A percentile compares a stretch with the other conserved stretches of the same genome.
phyloP scores from a whole-genome alignment of 2,888 invertebrate species.

The Hemaris fuciformis region DNA sequence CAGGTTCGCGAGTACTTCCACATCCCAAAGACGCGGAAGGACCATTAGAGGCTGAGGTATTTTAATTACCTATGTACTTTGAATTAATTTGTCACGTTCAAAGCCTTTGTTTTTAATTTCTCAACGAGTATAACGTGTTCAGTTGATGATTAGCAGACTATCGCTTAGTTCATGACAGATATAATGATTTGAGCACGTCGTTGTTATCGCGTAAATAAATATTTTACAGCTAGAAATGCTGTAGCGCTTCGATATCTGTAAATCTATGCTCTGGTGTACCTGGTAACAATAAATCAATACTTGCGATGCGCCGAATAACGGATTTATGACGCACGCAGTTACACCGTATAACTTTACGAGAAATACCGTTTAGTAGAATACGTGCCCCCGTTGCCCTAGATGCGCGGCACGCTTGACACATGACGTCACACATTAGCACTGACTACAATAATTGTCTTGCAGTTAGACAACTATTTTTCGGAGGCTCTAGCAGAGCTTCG shows the following conservation, averaged over 20 bases:
- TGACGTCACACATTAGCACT: not conserved
- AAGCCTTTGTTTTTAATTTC: not conserved
- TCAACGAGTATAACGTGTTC: not conserved
- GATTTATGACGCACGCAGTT: not conserved
- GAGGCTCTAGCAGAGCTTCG: slow-evolving; percentile 66
- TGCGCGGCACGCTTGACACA: not conserved
- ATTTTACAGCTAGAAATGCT: no score
- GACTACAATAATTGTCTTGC: slow-evolving; percentile 26
- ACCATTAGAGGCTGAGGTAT: slow-evolving; percentile 55
- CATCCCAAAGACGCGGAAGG: slow-evolving; percentile 42
- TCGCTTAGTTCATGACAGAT: not conserved
- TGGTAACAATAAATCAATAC: not conserved
- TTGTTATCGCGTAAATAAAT: not conserved
- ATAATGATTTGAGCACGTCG: not conserved
- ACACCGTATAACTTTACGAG: not conserved
- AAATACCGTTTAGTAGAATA: not conserved
- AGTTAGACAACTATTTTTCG: slow-evolving; percentile 66
- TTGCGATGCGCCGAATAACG: not conserved
- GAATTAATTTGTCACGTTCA: not conserved
- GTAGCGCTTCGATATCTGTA: no score
- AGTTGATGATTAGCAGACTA: not conserved
- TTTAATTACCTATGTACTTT: not conserved
- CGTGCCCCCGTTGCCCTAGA: not conserved
- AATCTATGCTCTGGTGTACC: no score
- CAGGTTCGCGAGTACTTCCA: slow-evolving; percentile 46